These are phyloP conservation scores for Acholoe squamosa DNA, from an alignment of 2,888 invertebrate species.

Conservation along the genomic window DNA sequence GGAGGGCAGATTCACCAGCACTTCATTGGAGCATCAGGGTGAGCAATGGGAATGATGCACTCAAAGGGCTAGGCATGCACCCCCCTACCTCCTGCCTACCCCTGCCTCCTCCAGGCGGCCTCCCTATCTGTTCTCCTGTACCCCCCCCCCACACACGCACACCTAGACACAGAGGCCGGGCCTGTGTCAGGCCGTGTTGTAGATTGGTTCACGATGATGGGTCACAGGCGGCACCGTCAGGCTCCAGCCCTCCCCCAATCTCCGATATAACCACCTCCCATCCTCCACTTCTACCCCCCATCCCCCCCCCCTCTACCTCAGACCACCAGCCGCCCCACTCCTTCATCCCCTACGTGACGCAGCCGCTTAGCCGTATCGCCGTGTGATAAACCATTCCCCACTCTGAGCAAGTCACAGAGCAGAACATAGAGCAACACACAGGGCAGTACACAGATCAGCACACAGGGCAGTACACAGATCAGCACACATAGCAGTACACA, in stretches of 20 bases:
- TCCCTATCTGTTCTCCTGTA: no score
- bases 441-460: not conserved
- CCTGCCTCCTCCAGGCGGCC: no score
- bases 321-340: not conserved
- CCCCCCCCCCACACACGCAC: no score
- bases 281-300: no score
- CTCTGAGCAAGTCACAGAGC: not conserved
- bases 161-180: no score
- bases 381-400: conserved; percentile 45
- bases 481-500: not conserved
- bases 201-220: conserved; percentile 35
- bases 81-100: not conserved
- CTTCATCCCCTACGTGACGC: conserved; percentile 38
- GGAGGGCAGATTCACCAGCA: no score
- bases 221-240: not conserved
- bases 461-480: not conserved
- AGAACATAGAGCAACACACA: not conserved
- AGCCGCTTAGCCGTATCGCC: conserved; percentile 33
- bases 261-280: no score
- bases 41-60: no score
- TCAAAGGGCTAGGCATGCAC: no score
- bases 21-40: no score
- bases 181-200: conserved; percentile 22
- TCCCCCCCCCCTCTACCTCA: no score
- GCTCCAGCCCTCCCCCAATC: no score